Percentiles rank a stretch among this genome's conserved stretches.
Conservation (phyloP, 2,888 invertebrate genomes). For the Phortica okadai region DNA sequence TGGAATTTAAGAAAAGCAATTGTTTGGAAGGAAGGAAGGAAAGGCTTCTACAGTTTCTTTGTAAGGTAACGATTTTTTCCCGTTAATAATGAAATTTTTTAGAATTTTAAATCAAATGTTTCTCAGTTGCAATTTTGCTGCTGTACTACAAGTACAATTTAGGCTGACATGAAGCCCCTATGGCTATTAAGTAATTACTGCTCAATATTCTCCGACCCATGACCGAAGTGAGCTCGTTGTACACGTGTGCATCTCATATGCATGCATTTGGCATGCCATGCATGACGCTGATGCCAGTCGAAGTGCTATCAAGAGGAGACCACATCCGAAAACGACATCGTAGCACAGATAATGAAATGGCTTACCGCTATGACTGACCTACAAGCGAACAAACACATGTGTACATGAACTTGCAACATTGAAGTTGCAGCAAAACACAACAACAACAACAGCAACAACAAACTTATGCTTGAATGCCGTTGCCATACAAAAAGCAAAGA, state of each 20-base stretch:
- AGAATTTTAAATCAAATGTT: too few species aligned
- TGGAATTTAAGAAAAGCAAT: too few species aligned
- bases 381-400: constrained; percentile 5
- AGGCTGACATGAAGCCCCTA: too few species aligned
- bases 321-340: not conserved
- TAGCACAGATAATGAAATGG: constrained; percentile 20
- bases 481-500: not conserved
- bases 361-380: not conserved
- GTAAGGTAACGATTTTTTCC: too few species aligned
- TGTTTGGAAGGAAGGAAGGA: too few species aligned
- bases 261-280: not conserved
- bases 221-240: not conserved
- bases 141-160: too few species aligned
- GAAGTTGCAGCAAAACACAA: not conserved
- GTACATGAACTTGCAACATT: constrained; percentile 12
- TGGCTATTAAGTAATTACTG: not conserved
- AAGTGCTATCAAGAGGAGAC: constrained; percentile 17
- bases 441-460: not conserved
- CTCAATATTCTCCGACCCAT: not conserved
- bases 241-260: not conserved
- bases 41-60: too few species aligned
- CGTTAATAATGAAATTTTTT: too few species aligned
- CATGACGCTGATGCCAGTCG: not conserved
- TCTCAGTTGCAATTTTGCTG: too few species aligned
- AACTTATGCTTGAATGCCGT: constrained; percentile 30